These are phyloP conservation scores for Myotis vivesi DNA, from an alignment of 2,797 vertebrate genomes.

Conservation along the genomic window DNA sequence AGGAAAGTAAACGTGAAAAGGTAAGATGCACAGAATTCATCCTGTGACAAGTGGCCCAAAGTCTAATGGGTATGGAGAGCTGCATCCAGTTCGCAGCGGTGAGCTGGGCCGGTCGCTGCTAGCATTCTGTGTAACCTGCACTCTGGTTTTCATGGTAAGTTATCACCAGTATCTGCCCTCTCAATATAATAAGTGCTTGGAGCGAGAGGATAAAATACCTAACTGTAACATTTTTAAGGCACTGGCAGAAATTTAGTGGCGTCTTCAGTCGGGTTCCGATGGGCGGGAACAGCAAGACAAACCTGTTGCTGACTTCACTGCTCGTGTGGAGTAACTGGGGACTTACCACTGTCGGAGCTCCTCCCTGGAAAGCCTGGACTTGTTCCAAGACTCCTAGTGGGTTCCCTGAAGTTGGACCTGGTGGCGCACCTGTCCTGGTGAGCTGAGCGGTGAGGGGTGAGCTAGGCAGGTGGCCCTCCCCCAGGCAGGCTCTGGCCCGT, in stretches of 20 bases:
- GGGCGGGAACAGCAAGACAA: not conserved
- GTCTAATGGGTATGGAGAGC: too few relatives aligned
- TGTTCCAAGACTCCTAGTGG: not conserved
- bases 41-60: accelerated
- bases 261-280: not conserved
- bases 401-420: not conserved
- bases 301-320: not conserved
- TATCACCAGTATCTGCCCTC: not conserved
- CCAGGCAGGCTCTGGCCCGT: accelerated
- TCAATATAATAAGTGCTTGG: not conserved
- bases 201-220: not conserved
- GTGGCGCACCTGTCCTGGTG: not conserved
- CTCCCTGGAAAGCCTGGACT: not conserved
- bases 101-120: accelerated
- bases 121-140: accelerated
- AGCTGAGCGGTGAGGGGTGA: not conserved
- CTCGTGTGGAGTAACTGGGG: not conserved
- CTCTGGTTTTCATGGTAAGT: not conserved
- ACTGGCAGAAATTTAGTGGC: not conserved
- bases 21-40: conserved; percentile 59
- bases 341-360: accelerated
- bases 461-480: not conserved
- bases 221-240: not conserved
- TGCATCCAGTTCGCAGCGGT: accelerated
- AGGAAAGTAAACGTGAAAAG: conserved; percentile 76